Base-by-base conservation (phyloP, 2,888 invertebrate species). In the Platycheirus rosarum region DNA sequence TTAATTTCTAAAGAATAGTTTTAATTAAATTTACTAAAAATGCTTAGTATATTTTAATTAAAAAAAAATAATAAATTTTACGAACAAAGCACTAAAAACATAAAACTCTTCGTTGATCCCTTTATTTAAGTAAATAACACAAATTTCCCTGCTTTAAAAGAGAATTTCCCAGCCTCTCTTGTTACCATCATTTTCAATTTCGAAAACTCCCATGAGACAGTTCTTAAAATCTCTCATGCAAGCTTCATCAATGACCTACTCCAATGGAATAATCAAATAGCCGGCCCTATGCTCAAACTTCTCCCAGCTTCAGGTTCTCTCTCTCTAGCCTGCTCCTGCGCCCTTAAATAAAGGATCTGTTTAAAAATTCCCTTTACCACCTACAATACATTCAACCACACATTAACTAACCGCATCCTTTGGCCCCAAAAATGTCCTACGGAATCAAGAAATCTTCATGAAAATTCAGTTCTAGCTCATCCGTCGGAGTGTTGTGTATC, bases 391-490 rank as follows among this genome's bases (percentile, higher is more conserved):
- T 37, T 37, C 46, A 44, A 63, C 60, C 44, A 14, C 35, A 65
- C 55, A 57, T 4, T 14, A 74, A 35, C 46, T n/a, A 46, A 13
- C 42, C 35, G 65, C 70, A 70, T 71, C 65, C 57, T 46, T 46
- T 48, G 51, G 29, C 35, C 40, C 35, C 18, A 70, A 63, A 42
- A 76, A 57, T 57, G 48, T 77, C 70, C 77, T 85, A 84, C 78
- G 75, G 82, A 84, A 77, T 71, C 74, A 68, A 85, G 84, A 85
- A 84, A 86, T 84, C 85, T 84, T 85, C 84, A 77, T 80, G 75
- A 85, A 86, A 86, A 85, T 86, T 89, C 85, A 89, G 89, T 89
- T 89, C 88, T 86, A 88, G 89, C 88, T 89, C 89, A 89, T 87
- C 87, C 89, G 89, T 87, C 89, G 89, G 89, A 87, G 88, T 88